Percentiles rank a stretch among this genome's conserved stretches.
These are phyloP conservation scores for Menidia menidia DNA, from an alignment of 2,797 vertebrate species.

Conservation along the genomic window DNA sequence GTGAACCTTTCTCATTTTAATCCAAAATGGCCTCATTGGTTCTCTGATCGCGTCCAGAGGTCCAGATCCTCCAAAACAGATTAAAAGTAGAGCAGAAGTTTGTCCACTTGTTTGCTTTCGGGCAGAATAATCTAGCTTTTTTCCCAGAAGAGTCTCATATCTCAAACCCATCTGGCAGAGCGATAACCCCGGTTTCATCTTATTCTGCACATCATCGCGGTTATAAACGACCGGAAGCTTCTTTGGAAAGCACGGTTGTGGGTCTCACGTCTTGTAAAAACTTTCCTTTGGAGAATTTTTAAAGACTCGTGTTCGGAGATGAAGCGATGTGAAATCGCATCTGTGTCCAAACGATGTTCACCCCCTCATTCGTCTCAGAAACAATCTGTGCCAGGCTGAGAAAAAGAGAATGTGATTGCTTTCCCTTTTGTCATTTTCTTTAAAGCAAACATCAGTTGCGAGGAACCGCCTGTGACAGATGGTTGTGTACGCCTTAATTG, in stretches of 20 bases:
- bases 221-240: slow-evolving; percentile 19
- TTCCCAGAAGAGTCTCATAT: slow-evolving; percentile 28
- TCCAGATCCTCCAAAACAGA: background rate
- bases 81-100: slow-evolving; percentile 7
- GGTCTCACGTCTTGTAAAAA: slow-evolving; percentile 51
- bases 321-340: slow-evolving; percentile 38
- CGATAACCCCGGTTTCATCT: slow-evolving; percentile 32
- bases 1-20: background rate
- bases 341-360: slow-evolving; percentile 40
- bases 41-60: background rate
- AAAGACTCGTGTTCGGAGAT: slow-evolving; percentile 30
- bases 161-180: slow-evolving; percentile 28
- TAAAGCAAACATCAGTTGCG: slow-evolving; percentile 38
- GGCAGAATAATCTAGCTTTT: slow-evolving; percentile 7
- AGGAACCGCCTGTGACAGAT: slow-evolving; percentile 27
- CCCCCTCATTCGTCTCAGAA: slow-evolving; percentile 44
- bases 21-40: background rate
- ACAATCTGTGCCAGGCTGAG: slow-evolving; percentile 48
- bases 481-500: slow-evolving; percentile 31
- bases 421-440: slow-evolving; percentile 6
- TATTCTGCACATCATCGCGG: slow-evolving; percentile 32
- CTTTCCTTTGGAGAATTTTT: slow-evolving; percentile 34
- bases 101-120: slow-evolving; percentile 5
- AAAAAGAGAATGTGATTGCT: slow-evolving; percentile 29
- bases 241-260: slow-evolving; percentile 12